Conservation (phyloP, 2,888 invertebrate species). For the Hydrotaea diabolus region DNA sequence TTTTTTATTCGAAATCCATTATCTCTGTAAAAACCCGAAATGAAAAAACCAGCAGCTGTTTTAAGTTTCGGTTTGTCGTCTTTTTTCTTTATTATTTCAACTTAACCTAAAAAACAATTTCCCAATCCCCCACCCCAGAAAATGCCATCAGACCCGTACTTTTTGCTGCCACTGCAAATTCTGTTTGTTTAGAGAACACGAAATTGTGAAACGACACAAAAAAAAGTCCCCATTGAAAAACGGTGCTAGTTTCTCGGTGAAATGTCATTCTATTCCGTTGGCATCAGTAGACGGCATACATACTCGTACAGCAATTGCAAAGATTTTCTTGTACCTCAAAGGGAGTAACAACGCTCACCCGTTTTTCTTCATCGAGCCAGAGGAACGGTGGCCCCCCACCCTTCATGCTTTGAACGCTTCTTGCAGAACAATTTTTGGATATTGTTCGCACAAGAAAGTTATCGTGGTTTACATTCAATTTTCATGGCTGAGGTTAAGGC, state of each 20-base stretch:
- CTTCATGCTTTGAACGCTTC: neutral
- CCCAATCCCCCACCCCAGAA: constrained; percentile 5
- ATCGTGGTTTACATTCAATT: constrained; percentile 53
- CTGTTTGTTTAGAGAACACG: constrained; percentile 61
- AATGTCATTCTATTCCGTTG: constrained; percentile 12
- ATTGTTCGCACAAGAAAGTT: neutral
- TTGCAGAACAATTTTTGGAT: neutral
- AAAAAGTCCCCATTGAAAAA: constrained; percentile 23
- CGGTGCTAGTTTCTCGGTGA: constrained; percentile 10
- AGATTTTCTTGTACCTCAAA: neutral
- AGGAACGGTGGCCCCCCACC: no score
- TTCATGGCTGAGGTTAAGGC: constrained; percentile 68
- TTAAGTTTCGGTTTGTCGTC: constrained; percentile 23
- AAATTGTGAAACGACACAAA: constrained; percentile 40
- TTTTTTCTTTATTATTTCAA: constrained; percentile 15
- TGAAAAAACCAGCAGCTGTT: constrained; percentile 59
- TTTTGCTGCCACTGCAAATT: constrained; percentile 60
- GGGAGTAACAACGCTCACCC: neutral
- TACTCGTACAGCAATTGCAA: constrained; percentile 12
- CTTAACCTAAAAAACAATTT: constrained; percentile 58
- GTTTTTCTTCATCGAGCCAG: neutral
- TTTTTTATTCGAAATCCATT: constrained; percentile 4
- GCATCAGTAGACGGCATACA: constrained; percentile 24
- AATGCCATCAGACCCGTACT: neutral
- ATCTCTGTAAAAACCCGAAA: constrained; percentile 12